A percentile compares a stretch with the other conserved stretches of the same genome.
phyloP scores from a whole-genome alignment of 2,888 invertebrate species.

The Drosophila borealis region DNA sequence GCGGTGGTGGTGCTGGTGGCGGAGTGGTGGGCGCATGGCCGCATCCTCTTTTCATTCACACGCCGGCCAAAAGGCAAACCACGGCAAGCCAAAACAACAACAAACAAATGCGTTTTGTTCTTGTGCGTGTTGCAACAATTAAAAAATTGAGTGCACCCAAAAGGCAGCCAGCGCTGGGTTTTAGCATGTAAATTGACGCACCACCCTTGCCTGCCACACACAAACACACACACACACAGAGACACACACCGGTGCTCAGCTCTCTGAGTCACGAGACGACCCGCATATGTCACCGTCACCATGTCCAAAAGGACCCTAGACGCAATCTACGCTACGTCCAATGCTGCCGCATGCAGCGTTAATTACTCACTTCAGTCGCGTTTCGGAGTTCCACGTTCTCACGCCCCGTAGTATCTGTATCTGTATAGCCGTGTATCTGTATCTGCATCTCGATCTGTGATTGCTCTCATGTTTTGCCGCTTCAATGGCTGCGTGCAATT shows the following conservation, averaged over 20 bases:
- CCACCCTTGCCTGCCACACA: slow-evolving; percentile 46
- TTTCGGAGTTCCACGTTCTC: slow-evolving; percentile 42
- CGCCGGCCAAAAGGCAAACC: slow-evolving; percentile 65
- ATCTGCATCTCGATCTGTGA: slow-evolving; percentile 72
- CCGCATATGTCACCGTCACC: slow-evolving; percentile 75
- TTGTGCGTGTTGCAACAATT: slow-evolving; percentile 78
- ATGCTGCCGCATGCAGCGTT: slow-evolving; percentile 75
- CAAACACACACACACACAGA: not conserved
- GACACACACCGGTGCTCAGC: slow-evolving; percentile 30
- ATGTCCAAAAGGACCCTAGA: slow-evolving; percentile 71
- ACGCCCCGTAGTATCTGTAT: slow-evolving; percentile 63
- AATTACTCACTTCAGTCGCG: slow-evolving; percentile 75
- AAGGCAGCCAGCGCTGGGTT: slow-evolving; percentile 24
- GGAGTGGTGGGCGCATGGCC: slow-evolving; percentile 53
- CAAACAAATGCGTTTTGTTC: slow-evolving; percentile 54
- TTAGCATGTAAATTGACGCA: slow-evolving; percentile 74
- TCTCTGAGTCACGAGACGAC: slow-evolving; percentile 65
- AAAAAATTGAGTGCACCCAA: slow-evolving; percentile 59
- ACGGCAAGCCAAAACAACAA: slow-evolving; percentile 60
- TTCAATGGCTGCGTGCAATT: slow-evolving; percentile 62
- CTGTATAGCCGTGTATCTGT: slow-evolving; percentile 32
- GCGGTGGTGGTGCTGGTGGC: slow-evolving; percentile 18
- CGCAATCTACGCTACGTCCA: slow-evolving; percentile 39
- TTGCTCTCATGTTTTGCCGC: slow-evolving; percentile 80
- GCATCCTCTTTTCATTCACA: slow-evolving; percentile 65